Conservation (phyloP, 2,888 invertebrate genomes). For the Epinotia ramella region DNA sequence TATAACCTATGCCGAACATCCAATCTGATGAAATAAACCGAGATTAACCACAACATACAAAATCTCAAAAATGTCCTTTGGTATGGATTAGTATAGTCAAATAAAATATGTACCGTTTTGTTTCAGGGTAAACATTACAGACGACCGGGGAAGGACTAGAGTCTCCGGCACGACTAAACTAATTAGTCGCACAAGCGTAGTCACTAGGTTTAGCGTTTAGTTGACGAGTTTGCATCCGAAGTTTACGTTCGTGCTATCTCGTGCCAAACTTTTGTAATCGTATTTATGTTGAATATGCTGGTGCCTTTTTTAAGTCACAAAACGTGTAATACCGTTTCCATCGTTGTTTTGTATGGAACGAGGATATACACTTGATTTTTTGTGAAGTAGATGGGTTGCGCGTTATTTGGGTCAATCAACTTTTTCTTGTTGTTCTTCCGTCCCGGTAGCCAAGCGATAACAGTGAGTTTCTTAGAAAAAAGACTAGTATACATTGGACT, state of each 20-base stretch:
- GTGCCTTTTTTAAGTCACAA: constrained; percentile 13
- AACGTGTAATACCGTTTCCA: constrained; percentile 5
- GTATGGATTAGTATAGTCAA: neutral
- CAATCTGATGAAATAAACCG: no score
- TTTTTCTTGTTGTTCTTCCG: no score
- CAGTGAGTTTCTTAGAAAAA: no score
- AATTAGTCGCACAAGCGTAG: constrained; percentile 68
- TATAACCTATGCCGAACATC: no score
- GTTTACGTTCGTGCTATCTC: constrained; percentile 60
- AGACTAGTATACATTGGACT: no score
- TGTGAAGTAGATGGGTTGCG: constrained; percentile 9
- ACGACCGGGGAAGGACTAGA: constrained; percentile 55
- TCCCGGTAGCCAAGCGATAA: no score
- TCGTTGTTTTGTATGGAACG: constrained; percentile 3
- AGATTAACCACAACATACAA: no score
- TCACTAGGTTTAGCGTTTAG: constrained; percentile 76
- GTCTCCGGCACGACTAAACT: constrained; percentile 54
- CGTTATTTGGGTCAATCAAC: neutral
- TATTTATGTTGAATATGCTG: constrained; percentile 6
- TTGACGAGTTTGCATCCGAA: constrained; percentile 55
- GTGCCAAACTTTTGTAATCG: constrained; percentile 62
- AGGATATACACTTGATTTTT: neutral
- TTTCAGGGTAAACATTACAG: constrained; percentile 70
- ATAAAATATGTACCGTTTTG: neutral
- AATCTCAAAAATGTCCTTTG: no score